Evolutionary conservation across 2,797 vertebrate genomes (phyloP).

Genomic region (Taenioides sp.): DNA sequence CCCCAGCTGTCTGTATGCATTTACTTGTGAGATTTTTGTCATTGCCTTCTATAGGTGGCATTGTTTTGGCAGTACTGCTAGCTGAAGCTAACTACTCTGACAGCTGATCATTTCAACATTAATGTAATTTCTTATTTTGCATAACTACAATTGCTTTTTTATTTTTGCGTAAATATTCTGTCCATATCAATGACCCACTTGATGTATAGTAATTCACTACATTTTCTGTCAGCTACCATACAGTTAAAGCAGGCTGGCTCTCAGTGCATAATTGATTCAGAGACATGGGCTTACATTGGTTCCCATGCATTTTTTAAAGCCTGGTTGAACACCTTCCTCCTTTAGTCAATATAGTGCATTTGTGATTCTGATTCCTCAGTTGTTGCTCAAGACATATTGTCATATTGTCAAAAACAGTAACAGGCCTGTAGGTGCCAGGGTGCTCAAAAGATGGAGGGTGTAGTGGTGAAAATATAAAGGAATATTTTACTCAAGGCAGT

Average conservation of each 20-base stretch:
- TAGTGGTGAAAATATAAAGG: constrained; percentile 25
- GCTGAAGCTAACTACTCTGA: constrained; percentile 17
- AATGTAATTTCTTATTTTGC: constrained; percentile 32
- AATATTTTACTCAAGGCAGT: constrained; percentile 58
- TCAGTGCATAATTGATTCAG: neutral
- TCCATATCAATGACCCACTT: constrained; percentile 2
- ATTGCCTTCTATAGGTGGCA: constrained; percentile 31
- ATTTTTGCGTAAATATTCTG: constrained; percentile 9
- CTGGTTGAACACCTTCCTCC: constrained; percentile 10
- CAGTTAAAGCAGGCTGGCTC: constrained; percentile 9
- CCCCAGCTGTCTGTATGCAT: constrained; percentile 18
- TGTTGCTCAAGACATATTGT: constrained; percentile 4
- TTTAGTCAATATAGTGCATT: constrained; percentile 44
- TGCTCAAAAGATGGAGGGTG: constrained; percentile 24
- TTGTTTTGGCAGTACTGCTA: constrained; percentile 26
- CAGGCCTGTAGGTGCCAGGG: constrained; percentile 22
- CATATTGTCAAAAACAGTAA: constrained; percentile 5
- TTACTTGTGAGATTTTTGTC: constrained; percentile 47
- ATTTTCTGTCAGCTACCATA: constrained; percentile 54
- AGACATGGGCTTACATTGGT: constrained; percentile 1
- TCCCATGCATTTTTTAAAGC: constrained; percentile 15
- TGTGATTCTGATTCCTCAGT: neutral
- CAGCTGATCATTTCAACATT: constrained; percentile 45
- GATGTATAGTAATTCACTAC: constrained; percentile 54
- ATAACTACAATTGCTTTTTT: constrained; percentile 16